Base-by-base conservation (phyloP, 1,140 invertebrate genomes). In the Araneus ventricosus region DNA sequence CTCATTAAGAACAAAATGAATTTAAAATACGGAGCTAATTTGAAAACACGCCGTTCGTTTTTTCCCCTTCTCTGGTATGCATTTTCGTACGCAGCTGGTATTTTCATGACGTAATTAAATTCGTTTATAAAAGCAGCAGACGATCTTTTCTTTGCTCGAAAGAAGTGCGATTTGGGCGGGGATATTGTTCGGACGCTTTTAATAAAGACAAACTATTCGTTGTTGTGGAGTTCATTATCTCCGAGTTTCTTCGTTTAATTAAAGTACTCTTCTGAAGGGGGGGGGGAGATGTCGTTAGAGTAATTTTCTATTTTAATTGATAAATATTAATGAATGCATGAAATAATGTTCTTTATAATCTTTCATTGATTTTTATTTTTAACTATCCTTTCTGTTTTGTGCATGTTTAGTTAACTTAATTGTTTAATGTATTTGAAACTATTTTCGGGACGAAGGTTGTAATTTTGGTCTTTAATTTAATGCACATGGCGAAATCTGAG, bases 81-180 rank as follows among this genome's bases (percentile, higher is more conserved):
- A 75, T 30, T 34, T 75, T 34, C 6, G 34, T 34, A 70, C n/a
- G 37, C 70, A 75, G 70, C 70, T 75, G 70, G 70, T 75, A 75
- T 75, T 75, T 75, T 75, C 70, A 75, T 75, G 70, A 34, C 34
- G 30, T 75, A 75, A 75, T 75, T 75, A 75, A 75, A 75, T 75
- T 75, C 70, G 34, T 75, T 75, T 75, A 75, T 37, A 34, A 75
- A 75, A 34, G 27, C 5, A 67, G 63, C 30, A 17, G 30, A 34
- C 30, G 17, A 20, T 37, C 30, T 27, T 75, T 75, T 75, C 70
- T 27, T 67, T 67, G 63, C 27, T 67, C 10, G 0, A n/a, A 67
- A 67, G 63, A 75, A 75, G 30, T 34, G 70, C 70, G 30, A 75
- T 75, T 75, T 75, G 17, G 27, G 30, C 63, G 30, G 70, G 30